Conservation (phyloP, 2,113 vertebrate species). For the Porphyrio hochstetteri region DNA sequence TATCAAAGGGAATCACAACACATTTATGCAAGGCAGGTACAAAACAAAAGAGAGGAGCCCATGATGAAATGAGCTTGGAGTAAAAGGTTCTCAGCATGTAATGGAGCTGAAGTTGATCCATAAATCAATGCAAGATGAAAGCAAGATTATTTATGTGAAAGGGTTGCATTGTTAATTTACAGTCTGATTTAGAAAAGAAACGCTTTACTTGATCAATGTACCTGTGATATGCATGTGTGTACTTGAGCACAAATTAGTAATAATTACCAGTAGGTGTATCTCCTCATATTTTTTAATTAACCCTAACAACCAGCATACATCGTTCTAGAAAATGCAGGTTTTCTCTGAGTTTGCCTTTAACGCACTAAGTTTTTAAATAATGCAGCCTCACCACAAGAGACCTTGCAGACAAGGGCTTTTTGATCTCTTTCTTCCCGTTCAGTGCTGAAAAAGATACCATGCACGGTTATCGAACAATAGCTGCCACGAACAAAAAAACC, state of each 20-base stretch:
- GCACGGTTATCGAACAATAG: background rate
- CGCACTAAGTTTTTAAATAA: conserved; percentile 52
- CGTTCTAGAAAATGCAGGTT: background rate
- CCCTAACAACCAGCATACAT: background rate
- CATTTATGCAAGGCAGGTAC: conserved; percentile 66
- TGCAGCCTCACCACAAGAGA: conserved; percentile 38
- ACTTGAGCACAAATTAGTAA: conserved; percentile 3
- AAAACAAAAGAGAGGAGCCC: conserved; percentile 52
- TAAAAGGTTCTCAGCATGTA: conserved; percentile 55
- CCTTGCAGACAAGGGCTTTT: conserved; percentile 46
- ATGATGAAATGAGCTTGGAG: conserved; percentile 52
- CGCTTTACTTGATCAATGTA: background rate
- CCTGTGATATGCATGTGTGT: background rate
- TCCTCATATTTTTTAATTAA: background rate
- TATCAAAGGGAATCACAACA: conserved; percentile 29
- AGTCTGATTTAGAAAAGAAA: conserved; percentile 57
- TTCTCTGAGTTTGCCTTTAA: conserved; percentile 40
- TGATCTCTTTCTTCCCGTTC: conserved; percentile 37
- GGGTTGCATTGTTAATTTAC: conserved; percentile 63
- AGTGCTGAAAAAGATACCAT: background rate
- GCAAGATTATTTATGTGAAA: conserved; percentile 67
- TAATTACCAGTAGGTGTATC: background rate
- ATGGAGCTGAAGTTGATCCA: conserved; percentile 62
- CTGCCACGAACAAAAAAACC: background rate
- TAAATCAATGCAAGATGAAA: conserved; percentile 78